Conservation (phyloP, 1,140 invertebrate species). For the Dinoponera quadriceps region DNA sequence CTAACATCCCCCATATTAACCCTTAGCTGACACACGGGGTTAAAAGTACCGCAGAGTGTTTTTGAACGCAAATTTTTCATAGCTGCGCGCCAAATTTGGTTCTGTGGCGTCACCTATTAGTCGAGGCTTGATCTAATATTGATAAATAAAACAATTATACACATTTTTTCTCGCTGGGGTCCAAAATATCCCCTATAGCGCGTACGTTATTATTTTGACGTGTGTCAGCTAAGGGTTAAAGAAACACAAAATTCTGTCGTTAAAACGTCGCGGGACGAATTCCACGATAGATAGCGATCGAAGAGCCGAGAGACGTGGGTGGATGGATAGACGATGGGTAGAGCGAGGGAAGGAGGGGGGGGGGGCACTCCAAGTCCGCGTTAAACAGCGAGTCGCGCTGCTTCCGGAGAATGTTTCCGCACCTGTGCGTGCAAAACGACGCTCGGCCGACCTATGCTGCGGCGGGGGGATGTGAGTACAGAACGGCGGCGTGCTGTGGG, state of each 20-base stretch:
- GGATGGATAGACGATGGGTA: constrained; percentile 9
- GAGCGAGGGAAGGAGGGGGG: neutral
- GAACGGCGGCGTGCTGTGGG: constrained; percentile 55
- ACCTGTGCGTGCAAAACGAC: constrained; percentile 61
- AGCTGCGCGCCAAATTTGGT: too few relatives aligned
- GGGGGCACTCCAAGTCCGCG: constrained; percentile 25
- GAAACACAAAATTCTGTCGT: neutral
- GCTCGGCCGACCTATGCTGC: constrained; percentile 59
- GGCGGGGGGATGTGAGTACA: constrained; percentile 34
- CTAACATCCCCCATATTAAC: too few relatives aligned
- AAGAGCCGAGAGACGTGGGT: neutral
- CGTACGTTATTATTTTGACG: too few relatives aligned
- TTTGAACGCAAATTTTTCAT: too few relatives aligned
- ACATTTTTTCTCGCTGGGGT: too few relatives aligned
- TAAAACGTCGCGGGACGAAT: neutral
- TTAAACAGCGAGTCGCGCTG: constrained; percentile 46
- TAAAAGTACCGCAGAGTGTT: too few relatives aligned
- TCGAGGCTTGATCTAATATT: too few relatives aligned
- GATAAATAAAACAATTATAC: too few relatives aligned
- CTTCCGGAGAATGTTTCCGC: constrained; percentile 52
- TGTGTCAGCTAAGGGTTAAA: too few relatives aligned
- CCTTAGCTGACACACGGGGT: too few relatives aligned
- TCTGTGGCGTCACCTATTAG: too few relatives aligned
- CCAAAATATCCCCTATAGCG: too few relatives aligned
- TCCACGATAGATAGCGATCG: neutral